phyloP scores from a whole-genome alignment of 37 sponge, comb jelly and placozoan genomes.

The Mnemiopsis leidyi region DNA sequence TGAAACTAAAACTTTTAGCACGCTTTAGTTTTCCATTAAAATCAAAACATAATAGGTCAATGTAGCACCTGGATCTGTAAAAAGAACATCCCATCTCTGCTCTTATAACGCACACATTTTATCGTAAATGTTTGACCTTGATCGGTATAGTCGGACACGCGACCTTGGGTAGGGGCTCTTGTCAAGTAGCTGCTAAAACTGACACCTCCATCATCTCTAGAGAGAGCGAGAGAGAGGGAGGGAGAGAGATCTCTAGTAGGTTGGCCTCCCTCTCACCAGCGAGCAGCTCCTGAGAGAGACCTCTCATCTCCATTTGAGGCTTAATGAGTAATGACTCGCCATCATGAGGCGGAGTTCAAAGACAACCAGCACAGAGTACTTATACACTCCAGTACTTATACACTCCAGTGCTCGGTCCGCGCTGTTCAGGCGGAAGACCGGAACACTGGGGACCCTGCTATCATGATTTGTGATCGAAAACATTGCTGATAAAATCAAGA shows the following conservation, averaged over 20 bases:
- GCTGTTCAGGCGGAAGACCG: too few species aligned
- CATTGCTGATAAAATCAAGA: too few species aligned
- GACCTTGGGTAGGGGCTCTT: background rate
- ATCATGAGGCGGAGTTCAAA: background rate
- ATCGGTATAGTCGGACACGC: background rate
- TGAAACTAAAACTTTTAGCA: too few species aligned
- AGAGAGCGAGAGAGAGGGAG: conserved; percentile 15
- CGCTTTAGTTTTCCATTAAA: too few species aligned
- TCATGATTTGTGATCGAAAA: too few species aligned
- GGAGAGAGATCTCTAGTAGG: conserved; percentile 29
- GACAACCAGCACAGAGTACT: background rate
- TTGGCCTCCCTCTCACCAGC: background rate
- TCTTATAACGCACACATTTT: background rate
- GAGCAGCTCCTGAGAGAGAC: too few species aligned
- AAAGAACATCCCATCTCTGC: background rate
- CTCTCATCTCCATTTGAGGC: background rate
- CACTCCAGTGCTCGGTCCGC: too few species aligned
- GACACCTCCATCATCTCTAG: background rate
- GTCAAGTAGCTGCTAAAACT: background rate
- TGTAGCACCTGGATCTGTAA: background rate
- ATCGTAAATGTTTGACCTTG: background rate
- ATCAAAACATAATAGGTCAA: too few species aligned
- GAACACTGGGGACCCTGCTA: too few species aligned
- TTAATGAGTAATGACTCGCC: background rate
- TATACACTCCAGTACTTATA: too few species aligned